phyloP scores from a whole-genome alignment of 1,140 invertebrate species.

The Drosophila bipectinata region DNA sequence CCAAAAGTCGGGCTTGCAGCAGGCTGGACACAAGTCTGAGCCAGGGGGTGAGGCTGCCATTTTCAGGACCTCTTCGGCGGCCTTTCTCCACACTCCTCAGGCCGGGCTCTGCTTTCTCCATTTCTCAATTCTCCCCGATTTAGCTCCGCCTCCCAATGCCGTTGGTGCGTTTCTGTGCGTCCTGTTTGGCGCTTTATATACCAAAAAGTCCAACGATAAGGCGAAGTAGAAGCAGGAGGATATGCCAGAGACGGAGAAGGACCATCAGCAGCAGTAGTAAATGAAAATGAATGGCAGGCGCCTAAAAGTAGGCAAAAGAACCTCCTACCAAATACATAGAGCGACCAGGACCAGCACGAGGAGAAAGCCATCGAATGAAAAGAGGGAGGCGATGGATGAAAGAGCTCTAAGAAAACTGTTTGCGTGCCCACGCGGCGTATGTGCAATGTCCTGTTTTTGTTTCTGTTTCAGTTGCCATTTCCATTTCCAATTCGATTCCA shows the following conservation, averaged over 20 bases:
- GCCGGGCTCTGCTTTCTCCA: background rate
- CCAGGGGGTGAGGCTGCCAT: background rate
- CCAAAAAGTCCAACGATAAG: conserved; percentile 74
- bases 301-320: conserved; percentile 72
- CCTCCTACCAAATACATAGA: conserved; percentile 30
- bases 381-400: conserved; percentile 37
- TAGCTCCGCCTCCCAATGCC: conserved; percentile 71
- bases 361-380: conserved; percentile 10
- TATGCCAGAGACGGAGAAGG: conserved; percentile 6
- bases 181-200: conserved; percentile 64
- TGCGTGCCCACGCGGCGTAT: conserved; percentile 49
- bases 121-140: conserved; percentile 19
- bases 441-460: conserved; percentile 21
- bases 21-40: conserved; percentile 8
- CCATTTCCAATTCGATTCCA: background rate
- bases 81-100: background rate
- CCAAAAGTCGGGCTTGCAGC: conserved; percentile 44
- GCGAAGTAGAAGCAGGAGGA: conserved; percentile 46
- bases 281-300: conserved; percentile 75
- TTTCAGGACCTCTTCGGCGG: background rate
- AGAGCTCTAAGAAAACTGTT: conserved; percentile 40
- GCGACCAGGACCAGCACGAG: background rate
- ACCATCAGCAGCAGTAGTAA: conserved; percentile 33
- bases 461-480: background rate
- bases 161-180: conserved; percentile 69